Percentiles rank a stretch among this genome's conserved stretches.
phyloP scores from a whole-genome alignment of 2,888 invertebrate genomes.

The Linyphia triangularis region DNA sequence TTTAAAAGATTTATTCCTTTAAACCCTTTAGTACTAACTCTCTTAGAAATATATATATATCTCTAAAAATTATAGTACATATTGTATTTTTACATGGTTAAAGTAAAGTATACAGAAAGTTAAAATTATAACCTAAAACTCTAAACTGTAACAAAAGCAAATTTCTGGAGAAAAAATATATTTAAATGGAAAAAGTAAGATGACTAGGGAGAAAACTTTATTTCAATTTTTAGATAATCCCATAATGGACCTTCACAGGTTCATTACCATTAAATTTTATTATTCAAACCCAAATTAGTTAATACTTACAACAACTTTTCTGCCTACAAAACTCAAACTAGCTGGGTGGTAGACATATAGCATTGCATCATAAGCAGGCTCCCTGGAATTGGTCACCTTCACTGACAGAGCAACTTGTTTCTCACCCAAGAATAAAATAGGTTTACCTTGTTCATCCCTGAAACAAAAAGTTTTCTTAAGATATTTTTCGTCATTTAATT shows the following conservation, averaged over 20 bases:
- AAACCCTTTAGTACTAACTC: no score
- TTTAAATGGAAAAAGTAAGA: background rate
- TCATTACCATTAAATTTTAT: background rate
- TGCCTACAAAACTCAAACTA: constrained; percentile 88
- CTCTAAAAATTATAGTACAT: no score
- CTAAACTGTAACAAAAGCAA: no score
- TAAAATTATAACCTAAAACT: no score
- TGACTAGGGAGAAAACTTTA: background rate
- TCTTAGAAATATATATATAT: no score
- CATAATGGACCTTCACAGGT: background rate
- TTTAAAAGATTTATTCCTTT: no score
- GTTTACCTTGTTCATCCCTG: constrained; percentile 77
- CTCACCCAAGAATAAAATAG: constrained; percentile 84
- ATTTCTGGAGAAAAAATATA: no score
- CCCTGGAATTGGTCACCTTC: constrained; percentile 88
- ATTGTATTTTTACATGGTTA: no score
- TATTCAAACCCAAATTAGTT: background rate
- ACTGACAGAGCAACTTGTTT: constrained; percentile 89
- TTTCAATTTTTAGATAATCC: background rate
- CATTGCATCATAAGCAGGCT: constrained; percentile 93
- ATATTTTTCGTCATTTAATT: no score
- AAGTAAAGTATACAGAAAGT: no score
- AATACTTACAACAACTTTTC: constrained; percentile 73
- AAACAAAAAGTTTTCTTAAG: no score
- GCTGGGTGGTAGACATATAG: constrained; percentile 88